Evolutionary conservation across 1,140 invertebrate genomes (phyloP).

Genomic region (Plutomurus gul): DNA sequence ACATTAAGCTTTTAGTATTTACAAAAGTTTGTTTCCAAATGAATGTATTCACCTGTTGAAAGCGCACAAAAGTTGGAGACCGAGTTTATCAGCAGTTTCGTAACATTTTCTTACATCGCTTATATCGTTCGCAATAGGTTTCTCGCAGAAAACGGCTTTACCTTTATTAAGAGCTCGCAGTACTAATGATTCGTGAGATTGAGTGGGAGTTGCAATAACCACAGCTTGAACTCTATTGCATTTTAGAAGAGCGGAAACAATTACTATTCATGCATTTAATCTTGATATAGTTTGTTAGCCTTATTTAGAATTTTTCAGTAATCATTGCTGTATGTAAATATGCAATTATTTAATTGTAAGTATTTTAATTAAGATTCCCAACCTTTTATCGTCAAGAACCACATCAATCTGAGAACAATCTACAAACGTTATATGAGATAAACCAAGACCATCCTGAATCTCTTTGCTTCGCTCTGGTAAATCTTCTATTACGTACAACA

Average conservation of each 20-base stretch:
- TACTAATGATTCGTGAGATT: slow-evolving; percentile 67
- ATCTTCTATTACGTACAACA: slow-evolving; percentile 68
- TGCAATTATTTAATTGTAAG: not conserved
- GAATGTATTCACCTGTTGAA: slow-evolving; percentile 63
- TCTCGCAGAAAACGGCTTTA: slow-evolving; percentile 73
- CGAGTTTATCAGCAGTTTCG: slow-evolving; percentile 63
- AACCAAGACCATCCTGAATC: slow-evolving; percentile 62
- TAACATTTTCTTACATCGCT: slow-evolving; percentile 65
- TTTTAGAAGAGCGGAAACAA: not conserved
- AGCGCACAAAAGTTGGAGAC: slow-evolving; percentile 66
- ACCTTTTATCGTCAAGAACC: slow-evolving; percentile 65
- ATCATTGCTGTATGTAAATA: not conserved
- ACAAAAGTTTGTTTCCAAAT: not conserved
- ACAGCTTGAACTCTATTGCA: slow-evolving; percentile 63
- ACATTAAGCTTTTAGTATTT: not conserved
- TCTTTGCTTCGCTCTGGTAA: slow-evolving; percentile 58
- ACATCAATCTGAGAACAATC: slow-evolving; percentile 61
- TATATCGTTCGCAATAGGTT: slow-evolving; percentile 68
- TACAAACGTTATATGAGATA: slow-evolving; percentile 60
- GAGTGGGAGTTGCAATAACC: slow-evolving; percentile 66
- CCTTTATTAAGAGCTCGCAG: slow-evolving; percentile 64
- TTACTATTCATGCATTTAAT: not conserved
- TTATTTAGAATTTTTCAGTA: not conserved
- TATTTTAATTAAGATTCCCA: slow-evolving; percentile 48
- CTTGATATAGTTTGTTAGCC: too few relatives aligned